phyloP scores from a whole-genome alignment of 1,140 invertebrate species.

The Drosophila erecta region DNA sequence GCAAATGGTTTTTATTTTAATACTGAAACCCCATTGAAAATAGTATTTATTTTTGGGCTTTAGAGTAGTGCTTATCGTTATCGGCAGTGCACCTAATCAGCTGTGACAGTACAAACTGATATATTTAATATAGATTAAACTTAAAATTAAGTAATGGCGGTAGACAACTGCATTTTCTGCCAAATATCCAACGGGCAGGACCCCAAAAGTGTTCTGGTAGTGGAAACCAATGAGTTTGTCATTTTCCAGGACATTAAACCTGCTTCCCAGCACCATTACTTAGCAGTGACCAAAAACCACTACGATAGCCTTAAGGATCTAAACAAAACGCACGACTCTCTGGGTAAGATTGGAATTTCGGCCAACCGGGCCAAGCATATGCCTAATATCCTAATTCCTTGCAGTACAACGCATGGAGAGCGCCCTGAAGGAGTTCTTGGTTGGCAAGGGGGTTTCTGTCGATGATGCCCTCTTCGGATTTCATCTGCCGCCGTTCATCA shows the following conservation, averaged over 20 bases:
- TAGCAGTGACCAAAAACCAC: slow-evolving; percentile 92
- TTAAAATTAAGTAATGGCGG: background rate
- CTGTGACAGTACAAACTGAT: slow-evolving; percentile 7
- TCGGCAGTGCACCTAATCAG: background rate
- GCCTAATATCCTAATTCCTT: background rate
- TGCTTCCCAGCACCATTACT: slow-evolving; percentile 91
- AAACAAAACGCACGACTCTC: slow-evolving; percentile 86
- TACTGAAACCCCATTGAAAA: background rate
- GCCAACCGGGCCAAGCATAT: no score
- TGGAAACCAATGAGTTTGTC: slow-evolving; percentile 91
- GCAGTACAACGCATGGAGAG: slow-evolving; percentile 45
- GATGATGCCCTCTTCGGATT: slow-evolving; percentile 91
- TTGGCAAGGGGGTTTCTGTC: slow-evolving; percentile 84
- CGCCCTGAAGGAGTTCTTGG: slow-evolving; percentile 35
- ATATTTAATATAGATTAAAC: background rate
- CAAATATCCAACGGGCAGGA: slow-evolving; percentile 87
- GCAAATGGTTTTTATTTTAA: no score
- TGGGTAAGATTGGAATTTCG: slow-evolving; percentile 86
- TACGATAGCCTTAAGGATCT: slow-evolving; percentile 90
- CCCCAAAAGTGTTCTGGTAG: slow-evolving; percentile 86
- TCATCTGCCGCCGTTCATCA: slow-evolving; percentile 96
- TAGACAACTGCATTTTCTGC: slow-evolving; percentile 88
- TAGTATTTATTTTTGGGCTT: background rate
- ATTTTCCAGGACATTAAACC: slow-evolving; percentile 94
- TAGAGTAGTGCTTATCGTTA: no score